Evolutionary conservation across 23 tunicate species (phyloP), one percentile per base, ranked within the genome.

Genomic region (Oikopleura dioica): DNA sequence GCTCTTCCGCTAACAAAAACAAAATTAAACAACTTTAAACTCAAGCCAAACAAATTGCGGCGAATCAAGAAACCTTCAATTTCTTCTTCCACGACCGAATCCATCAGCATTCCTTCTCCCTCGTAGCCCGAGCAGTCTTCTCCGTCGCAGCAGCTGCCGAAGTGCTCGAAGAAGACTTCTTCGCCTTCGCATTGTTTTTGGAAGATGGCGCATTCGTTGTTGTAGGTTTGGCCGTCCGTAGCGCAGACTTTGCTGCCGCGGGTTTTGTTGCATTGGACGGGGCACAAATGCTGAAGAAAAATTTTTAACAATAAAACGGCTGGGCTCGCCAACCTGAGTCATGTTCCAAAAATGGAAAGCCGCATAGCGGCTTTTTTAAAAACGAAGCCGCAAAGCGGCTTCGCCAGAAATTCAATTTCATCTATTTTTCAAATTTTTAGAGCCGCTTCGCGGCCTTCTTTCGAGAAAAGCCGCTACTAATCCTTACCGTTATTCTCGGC

Each of bases 221-320:
- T 28, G 33, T 63, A 63, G 30, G 72, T 63, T 63, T 63, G 4
- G 5, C 33, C 33, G 72, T 63, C 33, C 33, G 72, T 21, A 4
- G 33, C 72, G 72, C 72, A 63, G 30, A 63, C 72, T 21, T 21
- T 63, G 4, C 30, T 12, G 33, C 72, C 72, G 29, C 72, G 29
- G 33, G 30, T 63, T 63, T 23, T 23, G 26, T 63, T 63, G 72
- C 72, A 63, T 21, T 31, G 72, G 72, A 63, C 72, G 33, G 72
- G 72, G 26, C 72, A 63, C 16, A 12, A 31, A 28, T 63, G 72
- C 72, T 63, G 21, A 44, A 44, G 21, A 9, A 44, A 44, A 44
- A 44, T 9, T 44, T 9, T 21, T 9, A 9, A 21, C 9, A 9
- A 44, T 44, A 9, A 9, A 44, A 21, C 55, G 55, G 55, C 55